Conservation (phyloP, 2,113 vertebrate species). For the Phycodurus eques region DNA sequence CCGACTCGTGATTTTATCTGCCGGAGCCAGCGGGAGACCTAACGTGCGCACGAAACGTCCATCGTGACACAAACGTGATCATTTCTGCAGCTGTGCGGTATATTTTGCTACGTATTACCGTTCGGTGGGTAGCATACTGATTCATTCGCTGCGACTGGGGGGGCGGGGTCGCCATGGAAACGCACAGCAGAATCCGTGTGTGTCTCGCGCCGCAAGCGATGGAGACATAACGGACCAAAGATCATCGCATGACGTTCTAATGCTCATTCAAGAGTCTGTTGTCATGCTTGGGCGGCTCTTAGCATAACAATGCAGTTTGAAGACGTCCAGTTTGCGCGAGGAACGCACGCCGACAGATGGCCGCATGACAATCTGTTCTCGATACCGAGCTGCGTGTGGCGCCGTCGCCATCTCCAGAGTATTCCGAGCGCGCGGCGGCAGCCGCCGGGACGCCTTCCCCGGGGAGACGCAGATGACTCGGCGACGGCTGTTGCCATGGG, state of each 20-base stretch:
- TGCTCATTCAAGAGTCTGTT: neutral
- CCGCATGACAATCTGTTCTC: neutral
- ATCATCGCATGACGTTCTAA: neutral
- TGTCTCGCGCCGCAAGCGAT: slow-evolving; percentile 12
- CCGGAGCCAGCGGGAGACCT: neutral
- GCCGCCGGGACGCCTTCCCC: neutral
- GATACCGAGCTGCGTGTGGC: slow-evolving; percentile 2
- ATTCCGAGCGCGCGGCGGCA: slow-evolving; percentile 17
- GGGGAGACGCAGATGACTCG: slow-evolving; percentile 52
- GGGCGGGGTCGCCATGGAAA: slow-evolving; percentile 55
- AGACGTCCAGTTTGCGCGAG: neutral
- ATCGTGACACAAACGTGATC: neutral
- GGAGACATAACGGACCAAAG: slow-evolving; percentile 20
- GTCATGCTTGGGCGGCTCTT: neutral
- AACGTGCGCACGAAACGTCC: slow-evolving; percentile 19
- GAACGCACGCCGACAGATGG: slow-evolving; percentile 30
- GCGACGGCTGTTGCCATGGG: slow-evolving; percentile 66
- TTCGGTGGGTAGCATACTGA: neutral
- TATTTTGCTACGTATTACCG: slow-evolving; percentile 8
- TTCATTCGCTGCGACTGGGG: slow-evolving; percentile 12
- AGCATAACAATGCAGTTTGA: neutral
- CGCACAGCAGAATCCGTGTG: slow-evolving; percentile 22
- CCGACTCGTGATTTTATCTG: neutral
- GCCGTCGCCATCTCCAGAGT: slow-evolving; percentile 18
- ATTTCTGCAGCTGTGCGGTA: neutral